These are phyloP conservation scores for Mesoligia furuncula DNA, from an alignment of 2,888 invertebrate genomes.

Conservation along the genomic window DNA sequence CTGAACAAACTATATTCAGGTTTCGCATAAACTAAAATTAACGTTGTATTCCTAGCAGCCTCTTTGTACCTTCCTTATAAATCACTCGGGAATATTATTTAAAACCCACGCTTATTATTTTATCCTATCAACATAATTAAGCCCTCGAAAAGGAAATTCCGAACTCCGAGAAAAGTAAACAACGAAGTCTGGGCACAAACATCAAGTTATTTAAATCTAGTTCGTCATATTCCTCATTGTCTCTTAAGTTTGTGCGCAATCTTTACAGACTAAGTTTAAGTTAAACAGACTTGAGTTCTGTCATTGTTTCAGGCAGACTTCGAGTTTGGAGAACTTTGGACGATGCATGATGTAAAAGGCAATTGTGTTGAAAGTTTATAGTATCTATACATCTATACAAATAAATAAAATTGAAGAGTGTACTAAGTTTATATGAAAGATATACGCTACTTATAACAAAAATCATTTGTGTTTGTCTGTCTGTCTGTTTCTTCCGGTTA, in stretches of 20 bases:
- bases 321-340: neutral
- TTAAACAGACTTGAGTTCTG: conserved; percentile 24
- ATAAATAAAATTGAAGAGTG: too few relatives aligned
- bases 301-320: conserved; percentile 15
- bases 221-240: conserved; percentile 37
- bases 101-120: neutral
- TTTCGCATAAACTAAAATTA: too few relatives aligned
- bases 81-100: neutral
- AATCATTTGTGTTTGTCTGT: too few relatives aligned
- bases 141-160: neutral
- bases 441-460: too few relatives aligned
- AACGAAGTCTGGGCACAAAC: conserved; percentile 29
- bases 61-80: neutral
- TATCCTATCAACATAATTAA: conserved; percentile 12
- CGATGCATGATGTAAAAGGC: neutral
- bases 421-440: too few relatives aligned
- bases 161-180: conserved; percentile 28
- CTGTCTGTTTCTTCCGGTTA: too few relatives aligned
- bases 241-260: conserved; percentile 19
- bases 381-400: too few relatives aligned
- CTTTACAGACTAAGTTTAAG: conserved; percentile 34
- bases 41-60: neutral
- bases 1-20: too few relatives aligned
- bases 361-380: neutral
- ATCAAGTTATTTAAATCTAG: conserved; percentile 32